Base-by-base conservation (phyloP, 23 tunicate genomes). In the Diplosoma virens region DNA sequence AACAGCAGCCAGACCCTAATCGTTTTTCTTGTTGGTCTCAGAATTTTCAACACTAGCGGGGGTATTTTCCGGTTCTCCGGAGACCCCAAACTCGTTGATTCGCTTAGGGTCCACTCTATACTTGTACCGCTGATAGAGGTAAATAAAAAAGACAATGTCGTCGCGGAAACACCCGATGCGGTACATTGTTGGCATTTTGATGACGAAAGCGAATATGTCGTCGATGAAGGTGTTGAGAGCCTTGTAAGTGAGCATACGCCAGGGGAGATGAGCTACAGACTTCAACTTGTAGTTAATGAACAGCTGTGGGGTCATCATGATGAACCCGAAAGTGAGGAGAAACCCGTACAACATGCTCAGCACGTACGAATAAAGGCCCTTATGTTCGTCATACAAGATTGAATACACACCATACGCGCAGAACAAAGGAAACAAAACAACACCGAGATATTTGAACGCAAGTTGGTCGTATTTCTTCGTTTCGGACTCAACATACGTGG, bases 221-320 rank as follows among this genome's bases (percentile, higher is more conserved):
- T 94, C 99, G 50, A 94, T 94, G 69, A 94, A 94, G 0, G 99
- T 94, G 84, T 94, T 94, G 52, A 94, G 81, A 9, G 99, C 99
- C 59, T 94, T 94, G 81, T 94, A 94, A 6, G 99, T 94, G 23
- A 94, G 73, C 99, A 94, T 94, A 5, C 99, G 73, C 99, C 99
- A 94, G 16, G 99, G 99, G 46, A 94, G 80, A 73, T 94, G 99
- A 3, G 99, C 99, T 11, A 88, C 94, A 20, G 99, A 94, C 69
- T 94, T 88, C 47, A 94, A 63, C 75, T 94, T 94, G 91, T 94
- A 94, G 69, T 94, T 94, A 47, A 94, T 94, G 50, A 88, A 94
- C 6, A 94, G 73, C 59, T 94, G 99, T 25, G 99, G 99, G 3
- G 99, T 94, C 99, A 94, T 94, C 95, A 88, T 88, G 32, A 94